A percentile compares a stretch with the other conserved stretches of the same genome.
These are phyloP conservation scores for Heliocidaris tuberculata DNA, from an alignment of 35 echinoderm and acorn worm genomes.

Conservation along the genomic window DNA sequence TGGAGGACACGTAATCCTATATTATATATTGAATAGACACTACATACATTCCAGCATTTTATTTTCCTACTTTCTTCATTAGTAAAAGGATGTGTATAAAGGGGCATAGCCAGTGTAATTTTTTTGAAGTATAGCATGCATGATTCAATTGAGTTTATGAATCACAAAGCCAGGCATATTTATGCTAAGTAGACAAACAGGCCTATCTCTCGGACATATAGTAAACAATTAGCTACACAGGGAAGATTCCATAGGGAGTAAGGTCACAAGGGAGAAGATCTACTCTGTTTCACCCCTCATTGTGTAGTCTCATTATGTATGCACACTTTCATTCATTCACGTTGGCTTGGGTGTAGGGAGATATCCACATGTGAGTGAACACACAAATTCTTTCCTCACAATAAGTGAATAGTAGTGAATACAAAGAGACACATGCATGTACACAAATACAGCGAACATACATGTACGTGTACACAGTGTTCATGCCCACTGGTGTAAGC, in stretches of 20 bases:
- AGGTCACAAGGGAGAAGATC: conserved; percentile 40
- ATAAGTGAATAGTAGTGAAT: not conserved
- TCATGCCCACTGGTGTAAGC: not conserved
- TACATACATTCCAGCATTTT: no score
- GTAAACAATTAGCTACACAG: not conserved
- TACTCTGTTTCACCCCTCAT: conserved; percentile 31
- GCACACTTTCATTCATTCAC: conserved; percentile 49
- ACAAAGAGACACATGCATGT: not conserved
- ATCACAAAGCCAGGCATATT: not conserved
- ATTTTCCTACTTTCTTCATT: no score
- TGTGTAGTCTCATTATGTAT: conserved; percentile 53
- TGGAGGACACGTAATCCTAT: no score
- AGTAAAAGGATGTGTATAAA: not conserved
- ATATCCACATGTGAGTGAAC: not conserved
- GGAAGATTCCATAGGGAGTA: conserved; percentile 36
- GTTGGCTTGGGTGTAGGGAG: conserved; percentile 4
- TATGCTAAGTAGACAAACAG: not conserved
- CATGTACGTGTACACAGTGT: not conserved
- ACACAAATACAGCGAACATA: not conserved
- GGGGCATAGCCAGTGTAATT: not conserved
- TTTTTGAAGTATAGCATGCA: not conserved
- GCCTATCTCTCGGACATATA: not conserved
- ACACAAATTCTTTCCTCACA: conserved; percentile 7
- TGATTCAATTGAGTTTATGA: not conserved
- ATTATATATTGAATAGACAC: no score